A percentile compares a stretch with the other conserved stretches of the same genome.
phyloP scores from a whole-genome alignment of 2,797 vertebrate genomes.

The Myripristis murdjan region DNA sequence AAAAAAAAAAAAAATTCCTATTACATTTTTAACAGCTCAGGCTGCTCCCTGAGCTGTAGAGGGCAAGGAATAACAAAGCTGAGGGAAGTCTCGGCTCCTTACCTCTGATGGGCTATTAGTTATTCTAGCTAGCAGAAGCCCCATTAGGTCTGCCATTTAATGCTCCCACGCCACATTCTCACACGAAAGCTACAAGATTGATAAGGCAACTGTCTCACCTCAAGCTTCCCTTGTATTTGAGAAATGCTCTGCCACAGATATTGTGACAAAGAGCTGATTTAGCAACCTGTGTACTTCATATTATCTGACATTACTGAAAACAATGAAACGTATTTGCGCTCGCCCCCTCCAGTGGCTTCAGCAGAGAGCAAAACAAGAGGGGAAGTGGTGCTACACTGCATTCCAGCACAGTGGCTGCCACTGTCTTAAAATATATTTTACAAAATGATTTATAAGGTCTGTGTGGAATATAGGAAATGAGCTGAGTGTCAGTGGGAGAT shows the following conservation, averaged over 20 bases:
- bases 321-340: constrained; percentile 48
- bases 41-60: constrained; percentile 70
- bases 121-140: constrained; percentile 81
- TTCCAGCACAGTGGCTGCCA: background rate
- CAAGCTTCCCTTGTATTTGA: constrained; percentile 56
- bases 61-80: constrained; percentile 76
- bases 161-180: constrained; percentile 71
- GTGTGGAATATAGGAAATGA: constrained; percentile 59
- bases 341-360: constrained; percentile 41
- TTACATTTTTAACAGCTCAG: constrained; percentile 71
- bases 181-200: constrained; percentile 74
- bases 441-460: constrained; percentile 49
- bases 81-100: constrained; percentile 74
- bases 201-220: constrained; percentile 64
- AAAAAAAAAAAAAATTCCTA: constrained; percentile 55
- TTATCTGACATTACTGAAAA: constrained; percentile 52
- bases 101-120: constrained; percentile 82
- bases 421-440: constrained; percentile 37
- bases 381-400: constrained; percentile 25
- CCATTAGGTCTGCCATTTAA: constrained; percentile 81
- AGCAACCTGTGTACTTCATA: constrained; percentile 54
- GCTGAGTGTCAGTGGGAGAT: constrained; percentile 57
- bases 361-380: constrained; percentile 35
- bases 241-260: constrained; percentile 62
- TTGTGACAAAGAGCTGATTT: constrained; percentile 68